Evolutionary conservation across 2,797 vertebrate species (phyloP).

Genomic region (Paedocypris micromegethes): DNA sequence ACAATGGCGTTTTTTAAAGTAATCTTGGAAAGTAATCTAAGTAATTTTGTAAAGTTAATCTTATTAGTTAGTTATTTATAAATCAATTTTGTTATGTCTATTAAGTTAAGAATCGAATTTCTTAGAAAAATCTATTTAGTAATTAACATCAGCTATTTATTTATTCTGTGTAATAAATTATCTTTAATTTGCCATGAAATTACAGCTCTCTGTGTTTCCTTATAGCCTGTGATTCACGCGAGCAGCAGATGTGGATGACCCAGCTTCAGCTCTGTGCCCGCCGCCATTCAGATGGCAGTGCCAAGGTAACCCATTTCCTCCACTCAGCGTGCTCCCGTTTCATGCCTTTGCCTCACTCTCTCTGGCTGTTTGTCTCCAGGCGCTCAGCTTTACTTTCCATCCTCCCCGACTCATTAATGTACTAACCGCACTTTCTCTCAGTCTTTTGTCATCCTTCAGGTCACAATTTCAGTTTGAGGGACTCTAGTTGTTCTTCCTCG

Average conservation of each 20-base stretch:
- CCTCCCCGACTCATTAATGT: conserved; percentile 10
- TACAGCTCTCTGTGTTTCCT: conserved; percentile 17
- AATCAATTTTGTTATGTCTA: no score
- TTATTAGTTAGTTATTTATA: no score
- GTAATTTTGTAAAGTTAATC: no score
- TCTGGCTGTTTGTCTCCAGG: conserved; percentile 12
- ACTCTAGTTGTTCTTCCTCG: conserved; percentile 32
- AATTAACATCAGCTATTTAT: no score
- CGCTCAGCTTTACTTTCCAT: conserved; percentile 7
- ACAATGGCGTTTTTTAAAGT: no score
- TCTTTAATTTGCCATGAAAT: no score
- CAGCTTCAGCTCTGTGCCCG: conserved; percentile 86
- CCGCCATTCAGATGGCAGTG: conserved; percentile 77
- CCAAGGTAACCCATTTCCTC: conserved; percentile 70
- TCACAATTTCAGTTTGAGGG: conserved; percentile 11
- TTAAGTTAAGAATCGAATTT: no score
- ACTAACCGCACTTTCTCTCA: conserved; percentile 13
- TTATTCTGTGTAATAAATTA: no score
- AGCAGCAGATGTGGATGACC: conserved; percentile 87
- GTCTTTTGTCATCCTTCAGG: conserved; percentile 9
- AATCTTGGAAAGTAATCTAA: no score
- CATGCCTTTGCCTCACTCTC: conserved; percentile 7
- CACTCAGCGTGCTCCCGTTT: conserved; percentile 6
- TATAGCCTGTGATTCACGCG: conserved; percentile 77
- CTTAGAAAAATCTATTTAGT: no score